These are phyloP conservation scores for Aleiodes alternator DNA, from an alignment of 2,888 invertebrate species.

Conservation along the genomic window DNA sequence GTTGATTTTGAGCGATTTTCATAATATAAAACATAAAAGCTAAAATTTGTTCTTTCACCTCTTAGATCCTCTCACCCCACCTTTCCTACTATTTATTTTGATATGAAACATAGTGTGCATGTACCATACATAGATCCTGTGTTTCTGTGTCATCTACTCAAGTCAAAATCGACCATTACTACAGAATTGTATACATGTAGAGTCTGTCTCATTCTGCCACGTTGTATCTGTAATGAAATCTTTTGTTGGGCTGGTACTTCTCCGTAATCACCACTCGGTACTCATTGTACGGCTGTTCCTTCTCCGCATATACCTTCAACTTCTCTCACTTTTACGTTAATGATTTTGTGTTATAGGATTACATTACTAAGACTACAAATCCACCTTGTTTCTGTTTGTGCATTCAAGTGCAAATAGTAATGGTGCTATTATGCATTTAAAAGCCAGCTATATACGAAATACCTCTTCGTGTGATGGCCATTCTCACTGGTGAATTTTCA, in stretches of 20 bases:
- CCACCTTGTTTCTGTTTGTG: slow-evolving; percentile 16
- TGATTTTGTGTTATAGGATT: slow-evolving; percentile 31
- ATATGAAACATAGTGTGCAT: neutral
- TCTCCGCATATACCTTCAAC: slow-evolving; percentile 6
- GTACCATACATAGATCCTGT: slow-evolving; percentile 20
- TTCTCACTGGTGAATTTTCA: neutral
- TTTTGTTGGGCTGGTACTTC: slow-evolving; percentile 52
- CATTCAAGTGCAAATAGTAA: slow-evolving; percentile 43
- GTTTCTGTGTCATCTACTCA: slow-evolving; percentile 51
- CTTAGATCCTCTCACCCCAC: too few relatives aligned
- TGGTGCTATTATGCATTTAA: slow-evolving; percentile 29
- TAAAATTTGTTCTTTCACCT: too few relatives aligned
- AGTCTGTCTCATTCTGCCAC: slow-evolving; percentile 64
- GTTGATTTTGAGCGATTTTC: too few relatives aligned
- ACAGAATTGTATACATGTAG: slow-evolving; percentile 57
- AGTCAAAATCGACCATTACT: slow-evolving; percentile 64
- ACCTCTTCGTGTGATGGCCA: slow-evolving; percentile 1
- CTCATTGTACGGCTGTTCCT: slow-evolving; percentile 15
- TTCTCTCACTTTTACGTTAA: slow-evolving; percentile 36
- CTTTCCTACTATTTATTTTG: too few relatives aligned
- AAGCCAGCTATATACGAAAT: slow-evolving; percentile 3
- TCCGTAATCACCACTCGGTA: slow-evolving; percentile 31
- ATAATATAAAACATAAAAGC: too few relatives aligned
- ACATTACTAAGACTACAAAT: slow-evolving; percentile 29
- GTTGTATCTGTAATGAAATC: slow-evolving; percentile 71